These are phyloP conservation scores for Chaitophorus viminalis DNA, from an alignment of 2,888 invertebrate genomes.

Conservation along the genomic window DNA sequence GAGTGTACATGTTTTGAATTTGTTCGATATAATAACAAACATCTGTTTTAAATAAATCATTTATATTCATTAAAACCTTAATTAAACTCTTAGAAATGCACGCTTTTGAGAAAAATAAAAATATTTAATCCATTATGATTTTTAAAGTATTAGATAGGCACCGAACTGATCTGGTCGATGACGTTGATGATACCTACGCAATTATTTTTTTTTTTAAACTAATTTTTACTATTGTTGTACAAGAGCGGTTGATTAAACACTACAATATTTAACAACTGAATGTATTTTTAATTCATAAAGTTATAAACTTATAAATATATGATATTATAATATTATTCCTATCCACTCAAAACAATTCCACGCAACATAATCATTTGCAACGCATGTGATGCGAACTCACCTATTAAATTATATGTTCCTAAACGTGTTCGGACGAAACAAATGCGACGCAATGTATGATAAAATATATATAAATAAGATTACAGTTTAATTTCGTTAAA, in stretches of 20 bases:
- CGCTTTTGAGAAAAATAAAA: not conserved
- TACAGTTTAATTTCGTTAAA: not conserved
- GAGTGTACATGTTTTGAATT: not conserved
- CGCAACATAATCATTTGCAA: no score
- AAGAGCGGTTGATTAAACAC: not conserved
- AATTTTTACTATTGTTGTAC: not conserved
- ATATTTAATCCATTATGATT: not conserved
- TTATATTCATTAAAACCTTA: not conserved
- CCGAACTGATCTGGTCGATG: not conserved
- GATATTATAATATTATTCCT: no score
- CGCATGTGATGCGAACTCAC: no score
- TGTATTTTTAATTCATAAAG: no score
- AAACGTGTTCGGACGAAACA: not conserved
- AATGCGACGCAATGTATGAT: not conserved
- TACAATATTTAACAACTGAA: not conserved
- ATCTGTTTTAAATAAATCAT: not conserved
- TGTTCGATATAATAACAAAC: not conserved
- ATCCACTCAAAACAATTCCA: no score
- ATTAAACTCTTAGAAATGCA: not conserved
- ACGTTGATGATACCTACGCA: not conserved
- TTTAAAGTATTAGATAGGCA: not conserved
- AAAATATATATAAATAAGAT: not conserved
- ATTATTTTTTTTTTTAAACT: not conserved
- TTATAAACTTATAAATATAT: no score
- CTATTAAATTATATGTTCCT: no score